phyloP scores from a whole-genome alignment of 2,113 vertebrate species.

The Tachysurus vachellii region DNA sequence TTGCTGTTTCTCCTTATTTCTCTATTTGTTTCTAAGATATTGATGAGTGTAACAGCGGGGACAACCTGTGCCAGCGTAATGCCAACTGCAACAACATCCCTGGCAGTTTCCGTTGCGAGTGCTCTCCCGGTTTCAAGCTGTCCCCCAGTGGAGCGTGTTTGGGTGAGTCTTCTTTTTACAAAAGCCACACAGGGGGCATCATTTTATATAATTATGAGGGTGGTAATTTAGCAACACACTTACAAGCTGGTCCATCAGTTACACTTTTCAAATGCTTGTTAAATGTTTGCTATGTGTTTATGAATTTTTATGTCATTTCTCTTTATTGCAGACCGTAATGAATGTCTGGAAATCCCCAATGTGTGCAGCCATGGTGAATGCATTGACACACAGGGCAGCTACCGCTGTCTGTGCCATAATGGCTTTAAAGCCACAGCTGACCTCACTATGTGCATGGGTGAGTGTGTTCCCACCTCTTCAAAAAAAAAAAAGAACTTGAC shows the following conservation, averaged over 20 bases:
- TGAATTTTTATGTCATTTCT: neutral
- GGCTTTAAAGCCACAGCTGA: constrained; percentile 87
- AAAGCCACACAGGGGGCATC: neutral
- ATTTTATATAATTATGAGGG: neutral
- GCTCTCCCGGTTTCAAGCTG: constrained; percentile 84
- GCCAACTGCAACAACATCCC: constrained; percentile 90
- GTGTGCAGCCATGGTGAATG: constrained; percentile 90
- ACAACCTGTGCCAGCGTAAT: constrained; percentile 87
- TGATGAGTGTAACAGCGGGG: constrained; percentile 85
- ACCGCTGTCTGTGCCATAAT: constrained; percentile 86
- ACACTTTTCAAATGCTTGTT: neutral
- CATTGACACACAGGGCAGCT: constrained; percentile 87
- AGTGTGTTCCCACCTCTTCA: constrained; percentile 29
- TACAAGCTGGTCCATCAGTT: neutral
- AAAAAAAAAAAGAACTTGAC: neutral
- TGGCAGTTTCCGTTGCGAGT: constrained; percentile 88
- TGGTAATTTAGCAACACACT: neutral
- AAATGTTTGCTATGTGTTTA: neutral
- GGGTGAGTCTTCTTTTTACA: constrained; percentile 75
- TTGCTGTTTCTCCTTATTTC: neutral
- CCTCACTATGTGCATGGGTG: constrained; percentile 92
- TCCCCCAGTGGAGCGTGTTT: constrained; percentile 86
- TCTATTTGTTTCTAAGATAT: constrained; percentile 73
- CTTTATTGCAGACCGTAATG: constrained; percentile 79
- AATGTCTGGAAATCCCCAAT: constrained; percentile 88